Evolutionary conservation across 2,113 vertebrate genomes (phyloP), one percentile per base, ranked within the genome.

Genomic region (Onychostoma macrolepis): DNA sequence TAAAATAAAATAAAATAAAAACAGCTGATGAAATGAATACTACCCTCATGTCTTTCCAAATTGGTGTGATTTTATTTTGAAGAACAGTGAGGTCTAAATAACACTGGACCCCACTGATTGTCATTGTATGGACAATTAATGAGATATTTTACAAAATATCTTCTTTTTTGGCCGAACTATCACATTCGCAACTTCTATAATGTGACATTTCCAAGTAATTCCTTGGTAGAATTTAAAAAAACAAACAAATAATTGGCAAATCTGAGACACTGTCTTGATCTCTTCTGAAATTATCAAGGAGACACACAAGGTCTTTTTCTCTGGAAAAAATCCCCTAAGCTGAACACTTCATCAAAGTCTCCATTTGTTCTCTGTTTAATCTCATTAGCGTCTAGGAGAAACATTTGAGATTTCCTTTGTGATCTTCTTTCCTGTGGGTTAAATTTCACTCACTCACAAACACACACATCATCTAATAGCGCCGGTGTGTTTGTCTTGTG

Each of bases 381-480:
- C 72, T 9, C n/a, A 45, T 26, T 6, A 33, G 50, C 6, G 30
- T 21, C 26, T 53, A 50, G 15, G 17, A 53, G 45, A 80, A 58
- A 38, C 21, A 33, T 24, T 15, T 8, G 48, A 24, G 10, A 28
- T 43, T 11, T 69, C 9, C 38, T 30, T 24, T 83, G 26, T 12
- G 67, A 72, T 50, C 58, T 61, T 38, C 11, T 38, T 61, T 33
- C 28, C 13, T 56, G 19, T 53, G 76, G 80, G 38, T 83, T 90
- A 89, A 63, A 10, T 65, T 30, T 80, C 82, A 69, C 36, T 75
- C 71, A 85, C 56, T 43, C 84, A 72, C 15, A 82, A 4, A 77
- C 58, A 61, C 53, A 85, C 78, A 67, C 88, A 87, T 56, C 84
- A 45, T 87, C 87, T 87, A 86, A 86, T 89, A 89, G 88, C 84